These are phyloP conservation scores for Margarornis squamiger DNA, from an alignment of 2,797 vertebrate species.

Conservation along the genomic window DNA sequence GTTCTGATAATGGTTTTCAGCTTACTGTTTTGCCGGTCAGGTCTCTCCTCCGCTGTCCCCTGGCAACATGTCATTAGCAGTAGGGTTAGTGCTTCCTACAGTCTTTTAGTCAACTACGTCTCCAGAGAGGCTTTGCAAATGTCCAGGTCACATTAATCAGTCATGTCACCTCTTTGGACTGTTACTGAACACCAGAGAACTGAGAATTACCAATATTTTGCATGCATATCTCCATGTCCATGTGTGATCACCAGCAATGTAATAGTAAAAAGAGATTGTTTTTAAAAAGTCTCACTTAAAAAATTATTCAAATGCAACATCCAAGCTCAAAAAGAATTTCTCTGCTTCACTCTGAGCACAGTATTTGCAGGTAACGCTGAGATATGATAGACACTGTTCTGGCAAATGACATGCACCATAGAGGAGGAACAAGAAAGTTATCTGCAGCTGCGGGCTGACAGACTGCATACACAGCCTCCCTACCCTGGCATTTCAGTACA, in stretches of 20 bases:
- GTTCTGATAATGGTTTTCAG: neutral
- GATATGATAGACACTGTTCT: neutral
- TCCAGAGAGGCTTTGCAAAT: neutral
- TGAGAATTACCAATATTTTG: neutral
- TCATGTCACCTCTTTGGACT: neutral
- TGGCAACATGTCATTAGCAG: neutral
- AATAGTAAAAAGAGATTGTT: neutral
- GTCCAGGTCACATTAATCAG: neutral
- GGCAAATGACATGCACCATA: neutral
- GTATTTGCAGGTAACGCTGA: neutral
- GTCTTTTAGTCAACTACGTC: neutral
- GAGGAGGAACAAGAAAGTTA: neutral
- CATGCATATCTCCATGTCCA: neutral
- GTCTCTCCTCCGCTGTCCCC: neutral
- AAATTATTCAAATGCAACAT: neutral
- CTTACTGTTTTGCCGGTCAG: neutral
- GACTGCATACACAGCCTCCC: neutral
- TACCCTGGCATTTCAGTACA: neutral
- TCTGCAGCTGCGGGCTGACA: neutral
- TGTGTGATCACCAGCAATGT: neutral
- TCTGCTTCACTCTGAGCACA: neutral
- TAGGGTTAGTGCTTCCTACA: neutral
- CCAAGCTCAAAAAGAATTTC: neutral
- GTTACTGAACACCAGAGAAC: accelerated
- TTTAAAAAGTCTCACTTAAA: neutral